Percentiles rank a stretch among this genome's conserved stretches.
Conservation (phyloP, 2,113 vertebrate species). For the Xiphophorus couchianus region DNA sequence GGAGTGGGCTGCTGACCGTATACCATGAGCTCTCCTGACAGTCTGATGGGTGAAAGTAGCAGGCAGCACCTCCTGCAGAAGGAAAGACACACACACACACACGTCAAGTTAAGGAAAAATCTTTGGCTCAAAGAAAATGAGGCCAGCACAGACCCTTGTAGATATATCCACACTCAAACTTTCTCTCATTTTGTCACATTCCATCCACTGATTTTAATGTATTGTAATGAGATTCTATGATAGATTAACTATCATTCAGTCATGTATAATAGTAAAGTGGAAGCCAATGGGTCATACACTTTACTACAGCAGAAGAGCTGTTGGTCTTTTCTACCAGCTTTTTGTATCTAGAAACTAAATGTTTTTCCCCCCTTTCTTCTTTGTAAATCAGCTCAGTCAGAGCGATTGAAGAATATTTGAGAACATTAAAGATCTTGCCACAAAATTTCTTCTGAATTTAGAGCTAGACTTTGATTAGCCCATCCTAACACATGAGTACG, state of each 20-base stretch:
- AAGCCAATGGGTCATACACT: background rate
- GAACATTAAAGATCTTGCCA: too few relatives aligned
- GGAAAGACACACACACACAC: constrained; percentile 24
- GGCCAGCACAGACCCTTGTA: background rate
- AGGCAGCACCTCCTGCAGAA: constrained; percentile 73
- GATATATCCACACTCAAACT: background rate
- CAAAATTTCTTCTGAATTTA: too few relatives aligned
- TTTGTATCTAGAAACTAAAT: too few relatives aligned
- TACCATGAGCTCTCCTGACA: constrained; percentile 81
- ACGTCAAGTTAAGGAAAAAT: background rate
- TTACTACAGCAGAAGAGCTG: too few relatives aligned
- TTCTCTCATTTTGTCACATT: background rate
- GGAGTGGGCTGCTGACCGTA: constrained; percentile 73
- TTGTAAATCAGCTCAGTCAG: too few relatives aligned
- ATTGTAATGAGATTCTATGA: background rate
- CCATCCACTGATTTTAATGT: background rate
- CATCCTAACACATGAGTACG: too few relatives aligned
- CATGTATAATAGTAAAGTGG: too few relatives aligned
- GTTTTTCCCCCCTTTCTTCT: too few relatives aligned
- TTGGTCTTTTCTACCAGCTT: too few relatives aligned
- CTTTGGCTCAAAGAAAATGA: background rate
- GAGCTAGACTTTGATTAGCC: too few relatives aligned
- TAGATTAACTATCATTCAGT: too few relatives aligned
- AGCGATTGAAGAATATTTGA: too few relatives aligned
- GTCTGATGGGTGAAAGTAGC: constrained; percentile 75